phyloP scores from a whole-genome alignment of 1,140 invertebrate species.

The Drosophila subobscura region DNA sequence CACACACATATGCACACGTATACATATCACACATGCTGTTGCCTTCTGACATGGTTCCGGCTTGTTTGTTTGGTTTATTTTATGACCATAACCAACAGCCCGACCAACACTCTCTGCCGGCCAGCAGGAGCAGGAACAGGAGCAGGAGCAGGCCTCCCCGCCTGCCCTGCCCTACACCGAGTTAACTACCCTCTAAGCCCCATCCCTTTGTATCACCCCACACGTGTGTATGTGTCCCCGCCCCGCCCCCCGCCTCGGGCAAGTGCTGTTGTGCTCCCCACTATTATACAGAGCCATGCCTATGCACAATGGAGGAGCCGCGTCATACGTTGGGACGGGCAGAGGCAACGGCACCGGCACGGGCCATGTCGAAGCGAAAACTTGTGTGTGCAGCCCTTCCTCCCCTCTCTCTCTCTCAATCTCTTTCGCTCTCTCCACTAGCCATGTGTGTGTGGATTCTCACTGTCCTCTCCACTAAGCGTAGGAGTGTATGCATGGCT shows the following conservation, averaged over 20 bases:
- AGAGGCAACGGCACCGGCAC: too few relatives aligned
- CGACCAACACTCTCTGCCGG: conserved; percentile 34
- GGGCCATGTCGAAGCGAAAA: conserved; percentile 41
- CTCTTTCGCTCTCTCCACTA: too few relatives aligned
- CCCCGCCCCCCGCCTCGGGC: neutral
- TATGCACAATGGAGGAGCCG: conserved; percentile 62
- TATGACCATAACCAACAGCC: conserved; percentile 77
- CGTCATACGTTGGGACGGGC: neutral
- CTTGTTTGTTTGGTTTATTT: conserved; percentile 83
- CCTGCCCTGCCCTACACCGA: conserved; percentile 12
- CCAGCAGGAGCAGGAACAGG: neutral
- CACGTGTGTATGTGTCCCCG: neutral
- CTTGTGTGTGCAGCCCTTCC: conserved; percentile 4
- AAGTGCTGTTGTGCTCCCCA: conserved; percentile 23
- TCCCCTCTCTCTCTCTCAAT: neutral
- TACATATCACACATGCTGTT: conserved; percentile 58
- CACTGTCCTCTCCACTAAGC: too few relatives aligned
- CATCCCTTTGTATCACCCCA: conserved; percentile 2
- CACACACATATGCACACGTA: conserved; percentile 17
- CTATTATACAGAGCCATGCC: conserved; percentile 57
- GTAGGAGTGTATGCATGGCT: too few relatives aligned
- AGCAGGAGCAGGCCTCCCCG: neutral
- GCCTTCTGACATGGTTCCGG: conserved; percentile 81
- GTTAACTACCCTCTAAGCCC: too few relatives aligned
- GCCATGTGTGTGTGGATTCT: conserved; percentile 2